These are phyloP conservation scores for Jaculus jaculus DNA, from an alignment of 2,113 vertebrate species.

Conservation along the genomic window DNA sequence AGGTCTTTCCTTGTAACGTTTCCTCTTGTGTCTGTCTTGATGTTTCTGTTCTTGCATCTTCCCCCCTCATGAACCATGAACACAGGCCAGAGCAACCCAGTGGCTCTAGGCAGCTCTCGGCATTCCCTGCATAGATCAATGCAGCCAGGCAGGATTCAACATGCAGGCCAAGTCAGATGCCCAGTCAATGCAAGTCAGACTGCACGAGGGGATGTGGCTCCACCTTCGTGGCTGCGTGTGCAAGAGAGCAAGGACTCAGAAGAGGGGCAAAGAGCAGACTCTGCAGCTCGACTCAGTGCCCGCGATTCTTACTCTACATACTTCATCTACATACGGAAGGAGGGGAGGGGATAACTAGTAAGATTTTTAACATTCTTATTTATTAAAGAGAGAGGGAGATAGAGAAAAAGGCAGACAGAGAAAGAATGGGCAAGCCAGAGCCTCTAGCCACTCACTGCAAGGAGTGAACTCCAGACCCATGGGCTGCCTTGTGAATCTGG, in stretches of 20 bases:
- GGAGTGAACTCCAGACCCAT: too few relatives aligned
- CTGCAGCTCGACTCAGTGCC: background rate
- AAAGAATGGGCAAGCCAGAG: too few relatives aligned
- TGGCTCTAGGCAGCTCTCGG: background rate
- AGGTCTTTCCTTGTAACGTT: background rate
- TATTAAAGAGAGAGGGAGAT: too few relatives aligned
- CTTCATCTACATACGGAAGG: background rate
- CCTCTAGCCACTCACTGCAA: too few relatives aligned
- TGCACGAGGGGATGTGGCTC: background rate
- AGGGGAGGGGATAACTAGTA: background rate
- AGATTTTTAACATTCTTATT: too few relatives aligned
- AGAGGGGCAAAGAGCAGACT: background rate
- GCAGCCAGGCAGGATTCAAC: background rate
- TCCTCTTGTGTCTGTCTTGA: too few relatives aligned
- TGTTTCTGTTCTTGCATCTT: too few relatives aligned
- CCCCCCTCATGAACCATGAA: too few relatives aligned
- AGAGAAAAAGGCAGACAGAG: too few relatives aligned
- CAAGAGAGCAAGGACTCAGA: background rate
- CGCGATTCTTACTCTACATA: background rate
- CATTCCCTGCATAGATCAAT: background rate
- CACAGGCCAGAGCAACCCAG: background rate
- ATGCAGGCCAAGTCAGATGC: background rate
- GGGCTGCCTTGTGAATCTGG: too few relatives aligned
- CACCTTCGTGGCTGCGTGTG: fast-evolving
- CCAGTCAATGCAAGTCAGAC: background rate